Evolutionary conservation across 2,797 vertebrate species (phyloP).

Genomic region (Leptoclinus maculatus): DNA sequence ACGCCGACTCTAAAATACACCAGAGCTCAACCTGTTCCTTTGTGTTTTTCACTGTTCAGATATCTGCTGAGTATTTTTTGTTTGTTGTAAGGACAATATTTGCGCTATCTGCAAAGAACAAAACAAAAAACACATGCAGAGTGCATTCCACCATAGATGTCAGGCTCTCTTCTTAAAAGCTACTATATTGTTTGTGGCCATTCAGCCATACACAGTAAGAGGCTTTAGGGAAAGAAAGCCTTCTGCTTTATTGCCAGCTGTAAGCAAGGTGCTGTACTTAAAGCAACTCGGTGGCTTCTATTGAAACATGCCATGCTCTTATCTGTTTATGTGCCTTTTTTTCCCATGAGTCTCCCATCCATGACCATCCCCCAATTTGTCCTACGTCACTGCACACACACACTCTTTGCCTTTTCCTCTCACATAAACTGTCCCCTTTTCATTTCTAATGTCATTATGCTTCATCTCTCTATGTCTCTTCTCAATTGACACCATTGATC

Average conservation of each 20-base stretch:
- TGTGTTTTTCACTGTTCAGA: not conserved
- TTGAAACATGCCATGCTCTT: constrained; percentile 41
- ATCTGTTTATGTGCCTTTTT: constrained; percentile 15
- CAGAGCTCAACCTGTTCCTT: not conserved
- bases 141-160: constrained; percentile 15
- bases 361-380: constrained; percentile 42
- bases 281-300: constrained; percentile 31
- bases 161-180: constrained; percentile 47
- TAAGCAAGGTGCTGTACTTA: constrained; percentile 47
- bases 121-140: not conserved
- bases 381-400: constrained; percentile 16
- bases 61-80: not conserved
- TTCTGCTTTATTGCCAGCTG: constrained; percentile 46
- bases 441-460: constrained; percentile 28
- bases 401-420: constrained; percentile 1
- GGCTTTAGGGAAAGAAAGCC: constrained; percentile 30
- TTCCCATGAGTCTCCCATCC: not conserved
- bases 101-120: not conserved
- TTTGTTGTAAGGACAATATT: not conserved
- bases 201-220: constrained; percentile 33
- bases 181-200: constrained; percentile 38
- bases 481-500: constrained; percentile 28
- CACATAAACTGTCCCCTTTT: not conserved
- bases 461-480: constrained; percentile 8
- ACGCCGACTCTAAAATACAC: not conserved